These are phyloP conservation scores for Micrasema longulum DNA, from an alignment of 1,140 invertebrate species.

Conservation along the genomic window DNA sequence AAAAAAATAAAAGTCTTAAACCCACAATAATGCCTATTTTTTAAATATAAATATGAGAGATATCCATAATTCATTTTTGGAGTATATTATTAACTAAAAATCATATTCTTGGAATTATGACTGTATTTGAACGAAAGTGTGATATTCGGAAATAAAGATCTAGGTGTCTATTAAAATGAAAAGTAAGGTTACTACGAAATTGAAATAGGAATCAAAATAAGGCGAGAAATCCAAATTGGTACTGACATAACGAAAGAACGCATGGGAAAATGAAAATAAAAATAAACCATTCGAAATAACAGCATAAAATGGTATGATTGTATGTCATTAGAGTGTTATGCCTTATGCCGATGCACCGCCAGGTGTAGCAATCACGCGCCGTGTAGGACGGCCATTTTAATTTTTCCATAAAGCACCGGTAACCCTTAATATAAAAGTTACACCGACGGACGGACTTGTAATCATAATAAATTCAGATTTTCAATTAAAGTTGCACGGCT, in stretches of 20 bases:
- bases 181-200: too few relatives aligned
- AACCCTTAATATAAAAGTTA: conserved; percentile 32
- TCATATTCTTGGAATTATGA: too few relatives aligned
- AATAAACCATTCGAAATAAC: conserved; percentile 46
- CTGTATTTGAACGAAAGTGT: too few relatives aligned
- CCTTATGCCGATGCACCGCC: conserved; percentile 41
- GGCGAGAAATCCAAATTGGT: not conserved
- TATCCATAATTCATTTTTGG: too few relatives aligned
- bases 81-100: too few relatives aligned
- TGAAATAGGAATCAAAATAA: too few relatives aligned
- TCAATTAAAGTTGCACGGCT: conserved; percentile 4
- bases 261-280: conserved; percentile 28
- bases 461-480: conserved; percentile 12
- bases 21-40: too few relatives aligned
- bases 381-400: conserved; percentile 49
- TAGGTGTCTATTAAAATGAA: too few relatives aligned
- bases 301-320: conserved; percentile 53
- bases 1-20: too few relatives aligned
- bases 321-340: conserved; percentile 54
- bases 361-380: conserved; percentile 42
- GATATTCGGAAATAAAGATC: too few relatives aligned
- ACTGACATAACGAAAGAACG: conserved; percentile 4
- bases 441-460: conserved; percentile 23
- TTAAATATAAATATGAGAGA: too few relatives aligned
- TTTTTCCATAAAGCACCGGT: conserved; percentile 52